Base-by-base conservation (phyloP, 1,140 invertebrate genomes). In the Tenebrio molitor region DNA sequence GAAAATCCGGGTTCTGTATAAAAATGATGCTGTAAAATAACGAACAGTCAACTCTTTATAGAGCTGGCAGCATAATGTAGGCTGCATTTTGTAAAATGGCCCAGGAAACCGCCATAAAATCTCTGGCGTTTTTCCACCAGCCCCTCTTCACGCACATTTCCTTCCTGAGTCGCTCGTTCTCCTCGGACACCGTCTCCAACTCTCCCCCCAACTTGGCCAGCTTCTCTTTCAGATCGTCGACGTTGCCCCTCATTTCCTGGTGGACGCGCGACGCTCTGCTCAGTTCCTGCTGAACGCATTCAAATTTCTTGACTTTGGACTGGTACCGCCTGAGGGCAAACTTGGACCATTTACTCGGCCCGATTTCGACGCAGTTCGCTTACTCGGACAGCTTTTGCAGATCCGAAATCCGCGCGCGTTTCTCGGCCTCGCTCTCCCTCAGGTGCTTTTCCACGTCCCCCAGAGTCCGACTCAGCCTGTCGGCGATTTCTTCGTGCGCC, bases 121-220 rank as follows among this genome's bases (percentile, higher is more conserved):
- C 73, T 41, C 65, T 77, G 19, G 77, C 76, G 34, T 76, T 78
- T 46, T 15, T 74, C 71, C 76, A 65, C 79, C 79, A 80, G 15
- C 42, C 63, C 12, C 74, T 71, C 19, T 78, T 74, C 36, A 78
- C 78, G 74, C 79, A 81, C 16, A 83, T 65, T 74, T 83, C 80
- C 23, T 83, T 75, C 25, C 83, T 76, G 2, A 81, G 42, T 0
- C 78, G 79, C 16, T 78, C 74, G 3, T 83, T 74, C 21, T 83
- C 66, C 10, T 72, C 69, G 1, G 78, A 76, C 23, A 85, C 78
- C 2, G 71, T 66, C 5, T 72, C 72, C n/a, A 85, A 75, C 39
- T 80, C 78, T 10, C 77, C 46, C 34, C 82, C 73, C n/a, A 84
- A 64, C 4, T 83, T 71, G n/a, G 67, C 74, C 2, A 85, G 44